Evolutionary conservation across 37 sponge, comb jelly and placozoan species (phyloP), one percentile per base, ranked within the genome.

Genomic region (Spongilla lacustris): DNA sequence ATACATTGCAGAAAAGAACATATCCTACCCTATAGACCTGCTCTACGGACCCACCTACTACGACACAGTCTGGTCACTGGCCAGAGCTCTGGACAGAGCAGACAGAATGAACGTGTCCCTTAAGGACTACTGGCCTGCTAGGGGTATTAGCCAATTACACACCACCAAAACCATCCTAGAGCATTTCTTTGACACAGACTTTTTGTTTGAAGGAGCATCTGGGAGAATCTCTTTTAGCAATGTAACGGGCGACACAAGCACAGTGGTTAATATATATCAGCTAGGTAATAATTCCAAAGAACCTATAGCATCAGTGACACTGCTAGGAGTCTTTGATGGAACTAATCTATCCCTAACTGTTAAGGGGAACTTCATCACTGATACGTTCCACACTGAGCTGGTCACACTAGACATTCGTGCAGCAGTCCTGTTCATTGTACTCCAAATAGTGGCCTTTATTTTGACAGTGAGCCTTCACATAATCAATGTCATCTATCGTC

Each of bases 11-110:
- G 70, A 77, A 68, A 77, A 25, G 11, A 4, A 17, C 3, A 24
- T 26, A 66, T n/a, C 58, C 58, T 17, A 30, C 21, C 34, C 36
- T 24, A 26, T 36, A 10, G 26, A 9, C n/a, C 30, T 23, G 30
- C 30, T 32, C 2, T 87, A 34, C n/a, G 81, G 36, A 21, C 33
- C 78, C 38, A 19, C 74, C 34, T 80, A 80, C 74, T 80, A 87
- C 30, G 87, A 87, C 73, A 81, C 87, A 23, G 81, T 73, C 27
- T 87, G 80, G 87, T 80, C 87, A 35, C 22, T 87, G 37, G 87
- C 81, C 23, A 46, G 80, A 26, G 73, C 81, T 12, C 0, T 87
- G 17, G 30, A 79, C 81, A 10, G 58, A 14, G 58, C 58, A 58
- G 58, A 13, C 11, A 58, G 14, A 58, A 14, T 10, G 58, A 17